Base-by-base conservation (phyloP, 2,888 invertebrate species). In the Ferdinandea cuprea region DNA sequence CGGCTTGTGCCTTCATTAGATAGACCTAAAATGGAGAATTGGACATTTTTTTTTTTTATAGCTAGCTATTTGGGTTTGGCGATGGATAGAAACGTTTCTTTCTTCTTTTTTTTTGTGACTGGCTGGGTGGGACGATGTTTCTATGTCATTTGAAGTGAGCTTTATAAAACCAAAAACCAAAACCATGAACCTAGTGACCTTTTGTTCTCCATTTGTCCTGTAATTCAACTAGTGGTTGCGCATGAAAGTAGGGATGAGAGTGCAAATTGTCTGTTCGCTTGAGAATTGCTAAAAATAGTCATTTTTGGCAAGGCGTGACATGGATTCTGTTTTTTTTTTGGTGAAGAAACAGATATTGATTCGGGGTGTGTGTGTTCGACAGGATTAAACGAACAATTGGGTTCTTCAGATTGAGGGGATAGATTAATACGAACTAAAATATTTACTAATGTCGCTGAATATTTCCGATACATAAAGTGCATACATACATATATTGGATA, bases 1-100 rank as follows among this genome's bases (percentile, higher is more conserved):
- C 30, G 54, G 15, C 25, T 61, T 52, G 61, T 54, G 44, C 63
- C 72, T 54, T 63, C 46, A 69, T 69, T 69, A 58, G 69, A 28
- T 35, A 15, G 9, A 46, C 44, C 40, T 11, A 13, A 56, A 56
- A 21, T 13, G 40, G 1, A 40, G 11, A 25, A 9, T 15, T 9
- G 40, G 8, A 0, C 8, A 11, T 6, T 1, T 11, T 19, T 8
- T 11, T 25, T 32, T 35, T 11, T 54, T 25, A n/a, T n/a, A n/a
- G n/a, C n/a, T n/a, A n/a, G n/a, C 25, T 35, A 15, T 44, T 52
- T 40, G 54, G 32, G 56, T 21, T 32, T 25, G 32, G 54, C 13
- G n/a, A 8, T 40, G 30, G 11, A 58, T n/a, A n/a, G n/a, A 13
- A 28, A 19, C 19, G 32, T 56, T 48, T 48, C 11, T n/a, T 19